Conservation (phyloP, 2,888 invertebrate species). For the Lasioglossum oenotherae region DNA sequence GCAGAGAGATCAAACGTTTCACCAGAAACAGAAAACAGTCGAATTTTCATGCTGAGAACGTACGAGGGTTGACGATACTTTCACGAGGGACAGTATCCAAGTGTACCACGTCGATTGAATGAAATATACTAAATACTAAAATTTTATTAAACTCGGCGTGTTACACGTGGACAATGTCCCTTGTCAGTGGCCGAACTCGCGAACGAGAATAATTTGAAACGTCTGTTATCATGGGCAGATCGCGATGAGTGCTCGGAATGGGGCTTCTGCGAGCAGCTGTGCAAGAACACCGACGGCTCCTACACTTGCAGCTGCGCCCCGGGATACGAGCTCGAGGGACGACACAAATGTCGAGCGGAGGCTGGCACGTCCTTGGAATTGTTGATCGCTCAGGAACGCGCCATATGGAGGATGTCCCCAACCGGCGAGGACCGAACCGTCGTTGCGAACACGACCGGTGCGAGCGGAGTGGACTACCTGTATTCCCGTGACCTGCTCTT, state of each 20-base stretch:
- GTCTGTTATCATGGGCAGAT: slow-evolving; percentile 86
- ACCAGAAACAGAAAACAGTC: not conserved
- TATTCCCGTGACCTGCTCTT: slow-evolving; percentile 91
- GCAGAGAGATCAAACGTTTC: not conserved
- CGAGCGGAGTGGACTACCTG: slow-evolving; percentile 94
- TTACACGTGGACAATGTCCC: too few species aligned
- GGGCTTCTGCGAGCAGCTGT: slow-evolving; percentile 98
- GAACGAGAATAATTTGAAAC: not conserved
- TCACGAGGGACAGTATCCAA: not conserved
- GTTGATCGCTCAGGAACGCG: slow-evolving; percentile 90
- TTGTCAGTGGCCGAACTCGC: not conserved
- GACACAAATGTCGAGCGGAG: slow-evolving; percentile 87
- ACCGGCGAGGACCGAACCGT: slow-evolving; percentile 88
- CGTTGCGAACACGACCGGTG: slow-evolving; percentile 93
- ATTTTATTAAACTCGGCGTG: too few species aligned
- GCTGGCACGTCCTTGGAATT: slow-evolving; percentile 87
- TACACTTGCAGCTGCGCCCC: slow-evolving; percentile 93
- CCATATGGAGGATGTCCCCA: slow-evolving; percentile 88
- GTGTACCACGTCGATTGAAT: not conserved
- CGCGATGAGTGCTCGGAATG: slow-evolving; percentile 96
- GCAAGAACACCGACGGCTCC: slow-evolving; percentile 94
- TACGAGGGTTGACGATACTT: not conserved
- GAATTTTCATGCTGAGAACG: not conserved
- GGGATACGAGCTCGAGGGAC: slow-evolving; percentile 89
- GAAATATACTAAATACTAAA: not conserved